Evolutionary conservation across 1,140 invertebrate species (phyloP), one percentile per base, ranked within the genome.

Genomic region (Hormaphis cornu): DNA sequence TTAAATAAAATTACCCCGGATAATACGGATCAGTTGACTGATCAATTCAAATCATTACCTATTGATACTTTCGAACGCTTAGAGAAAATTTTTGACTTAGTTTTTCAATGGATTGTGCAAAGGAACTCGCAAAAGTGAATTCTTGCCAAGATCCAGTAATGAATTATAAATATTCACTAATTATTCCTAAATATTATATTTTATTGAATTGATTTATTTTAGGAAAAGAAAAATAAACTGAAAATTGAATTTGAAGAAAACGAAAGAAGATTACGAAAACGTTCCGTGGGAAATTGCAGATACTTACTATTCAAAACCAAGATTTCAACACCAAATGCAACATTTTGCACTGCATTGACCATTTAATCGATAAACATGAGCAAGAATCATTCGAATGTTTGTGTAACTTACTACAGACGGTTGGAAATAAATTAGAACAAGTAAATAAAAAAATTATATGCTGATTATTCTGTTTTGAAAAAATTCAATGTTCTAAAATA

Each of bases 1-100:
- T 79, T 98, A 4, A 97, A 98, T 78, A 97, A 97, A 78, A 79
- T 98, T 33, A 97, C 94, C 0, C 95, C 94, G 1, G 89, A 97
- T 76, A 95, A 95, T 76, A 94, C 95, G 75, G 83, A 87, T 40
- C 89, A 85, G 2, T 79, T 97, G 30, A 81, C 94, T 2, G 82
- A 85, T 24, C 89, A 91, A 81, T 85, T 96, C 37, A 82, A 86
- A 66, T 74, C 81, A 16, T 80, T 97, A 16, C 81, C 86, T 58
- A 93, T 98, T 69, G 87, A 94, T 77, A 90, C 86, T 4, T 84
- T 85, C 63, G 86, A 89, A 37, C 83, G 89, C 73, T 79, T 97
- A 26, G 83, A 87, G 72, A 88, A 87, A 70, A 89, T 95, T 14
- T 95, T 96, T 74, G 84, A 91, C 77, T 82, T 97, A 66, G 87